A percentile compares a stretch with the other conserved stretches of the same genome.
phyloP scores from a whole-genome alignment of 1,140 invertebrate genomes.

The Drosophila lowei region DNA sequence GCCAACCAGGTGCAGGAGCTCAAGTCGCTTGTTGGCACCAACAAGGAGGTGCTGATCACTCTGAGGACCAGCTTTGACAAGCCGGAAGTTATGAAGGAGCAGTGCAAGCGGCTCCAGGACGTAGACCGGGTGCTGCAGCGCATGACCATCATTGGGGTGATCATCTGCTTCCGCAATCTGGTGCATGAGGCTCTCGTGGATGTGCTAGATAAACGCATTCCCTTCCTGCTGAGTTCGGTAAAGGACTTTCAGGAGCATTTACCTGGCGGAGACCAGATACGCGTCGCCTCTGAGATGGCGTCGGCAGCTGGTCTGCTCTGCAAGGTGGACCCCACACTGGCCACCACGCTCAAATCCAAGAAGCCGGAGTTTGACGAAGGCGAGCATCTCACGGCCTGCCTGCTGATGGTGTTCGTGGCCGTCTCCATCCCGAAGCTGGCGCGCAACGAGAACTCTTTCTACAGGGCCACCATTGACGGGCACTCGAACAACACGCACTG shows the following conservation, averaged over 20 bases:
- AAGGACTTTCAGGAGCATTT: constrained; percentile 97
- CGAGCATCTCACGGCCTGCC: constrained; percentile 96
- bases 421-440: constrained; percentile 99
- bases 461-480: constrained; percentile 95
- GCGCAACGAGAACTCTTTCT: constrained; percentile 93
- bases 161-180: constrained; percentile 96
- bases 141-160: constrained; percentile 99
- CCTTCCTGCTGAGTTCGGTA: constrained; percentile 98
- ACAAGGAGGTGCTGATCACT: constrained; percentile 95
- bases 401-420: constrained; percentile 99
- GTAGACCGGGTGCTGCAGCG: constrained; percentile 97
- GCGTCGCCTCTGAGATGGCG: constrained; percentile 98
- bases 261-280: constrained; percentile 94
- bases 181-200: constrained; percentile 96
- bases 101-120: constrained; percentile 94
- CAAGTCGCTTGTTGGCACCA: constrained; percentile 95
- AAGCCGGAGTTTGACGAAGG: constrained; percentile 93
- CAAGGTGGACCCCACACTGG: constrained; percentile 97
- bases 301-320: constrained; percentile 96
- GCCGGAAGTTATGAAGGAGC: constrained; percentile 98
- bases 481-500: constrained; percentile 99
- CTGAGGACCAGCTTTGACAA: constrained; percentile 98
- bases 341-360: constrained; percentile 92
- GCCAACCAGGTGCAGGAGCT: constrained; percentile 98
- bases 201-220: constrained; percentile 96